Evolutionary conservation across 2,888 invertebrate genomes (phyloP).

Genomic region (Diloba caeruleocephala): DNA sequence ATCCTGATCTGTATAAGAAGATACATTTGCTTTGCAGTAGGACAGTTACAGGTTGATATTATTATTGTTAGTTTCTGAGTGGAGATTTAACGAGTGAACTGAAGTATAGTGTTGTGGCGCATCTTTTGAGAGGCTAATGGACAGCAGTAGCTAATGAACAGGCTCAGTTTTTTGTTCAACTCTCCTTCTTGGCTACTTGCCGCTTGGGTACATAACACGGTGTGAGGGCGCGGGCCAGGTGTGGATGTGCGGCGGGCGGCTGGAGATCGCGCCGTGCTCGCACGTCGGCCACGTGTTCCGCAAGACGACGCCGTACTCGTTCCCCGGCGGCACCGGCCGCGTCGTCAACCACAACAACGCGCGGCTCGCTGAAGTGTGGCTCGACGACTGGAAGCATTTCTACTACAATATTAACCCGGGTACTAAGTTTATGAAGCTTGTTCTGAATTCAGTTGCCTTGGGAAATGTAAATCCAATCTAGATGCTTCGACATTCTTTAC

Average conservation of each 20-base stretch:
- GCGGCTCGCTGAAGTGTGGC: constrained; percentile 99
- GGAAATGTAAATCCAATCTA: background rate
- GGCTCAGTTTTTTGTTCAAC: too few relatives aligned
- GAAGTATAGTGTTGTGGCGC: too few relatives aligned
- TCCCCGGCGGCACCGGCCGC: constrained; percentile 98
- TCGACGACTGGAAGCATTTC: constrained; percentile 99
- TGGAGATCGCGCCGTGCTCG: constrained; percentile 98
- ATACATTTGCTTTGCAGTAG: too few relatives aligned
- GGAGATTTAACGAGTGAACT: too few relatives aligned
- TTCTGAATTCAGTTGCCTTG: constrained; percentile 26
- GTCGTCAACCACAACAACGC: constrained; percentile 99
- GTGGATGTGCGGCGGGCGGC: constrained; percentile 99
- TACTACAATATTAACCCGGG: constrained; percentile 99
- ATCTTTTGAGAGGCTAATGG: background rate
- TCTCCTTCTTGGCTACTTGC: constrained; percentile 42
- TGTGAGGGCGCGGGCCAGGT: constrained; percentile 89
- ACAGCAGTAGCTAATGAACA: background rate
- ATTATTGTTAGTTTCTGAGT: too few relatives aligned
- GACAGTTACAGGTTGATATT: too few relatives aligned
- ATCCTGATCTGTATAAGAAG: too few relatives aligned
- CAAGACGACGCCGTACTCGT: constrained; percentile 99
- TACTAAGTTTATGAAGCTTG: constrained; percentile 68
- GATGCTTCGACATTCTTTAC: too few relatives aligned
- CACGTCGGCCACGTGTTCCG: constrained; percentile 99
- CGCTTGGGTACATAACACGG: constrained; percentile 51